Conservation (phyloP, 2,113 vertebrate species). For the Turdus rufiventris region DNA sequence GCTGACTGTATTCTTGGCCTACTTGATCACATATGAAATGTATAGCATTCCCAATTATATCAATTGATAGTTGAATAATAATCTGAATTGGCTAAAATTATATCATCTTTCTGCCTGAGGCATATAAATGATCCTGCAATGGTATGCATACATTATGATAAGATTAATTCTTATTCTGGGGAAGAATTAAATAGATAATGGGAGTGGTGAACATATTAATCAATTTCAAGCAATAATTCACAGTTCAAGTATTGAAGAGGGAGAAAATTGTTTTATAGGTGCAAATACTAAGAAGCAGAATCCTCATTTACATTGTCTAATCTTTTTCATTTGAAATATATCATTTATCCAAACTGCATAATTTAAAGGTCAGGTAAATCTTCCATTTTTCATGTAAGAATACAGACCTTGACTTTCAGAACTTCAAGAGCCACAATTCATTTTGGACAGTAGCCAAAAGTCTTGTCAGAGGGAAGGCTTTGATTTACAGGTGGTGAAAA, state of each 20-base stretch:
- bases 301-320: conserved; percentile 25
- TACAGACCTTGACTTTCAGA: background rate
- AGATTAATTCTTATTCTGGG: conserved; percentile 9
- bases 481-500: background rate
- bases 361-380: conserved; percentile 47
- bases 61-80: conserved; percentile 46
- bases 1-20: background rate
- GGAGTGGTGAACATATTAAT: conserved; percentile 44
- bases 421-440: background rate
- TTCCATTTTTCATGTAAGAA: conserved; percentile 20
- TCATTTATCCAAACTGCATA: conserved; percentile 26
- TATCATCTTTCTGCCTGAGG: conserved; percentile 22
- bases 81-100: conserved; percentile 27
- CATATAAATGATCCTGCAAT: conserved; percentile 14
- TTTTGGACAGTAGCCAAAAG: background rate
- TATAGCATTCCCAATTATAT: background rate
- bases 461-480: background rate
- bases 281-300: conserved; percentile 39
- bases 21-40: background rate
- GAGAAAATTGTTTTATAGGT: conserved; percentile 38
- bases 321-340: conserved; percentile 9
- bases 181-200: conserved; percentile 19
- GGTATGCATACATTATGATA: conserved; percentile 4
- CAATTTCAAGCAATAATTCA: conserved; percentile 45
- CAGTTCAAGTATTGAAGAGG: conserved; percentile 13